Base-by-base conservation (phyloP, 2,113 vertebrate genomes). In the Chrysemys picta region DNA sequence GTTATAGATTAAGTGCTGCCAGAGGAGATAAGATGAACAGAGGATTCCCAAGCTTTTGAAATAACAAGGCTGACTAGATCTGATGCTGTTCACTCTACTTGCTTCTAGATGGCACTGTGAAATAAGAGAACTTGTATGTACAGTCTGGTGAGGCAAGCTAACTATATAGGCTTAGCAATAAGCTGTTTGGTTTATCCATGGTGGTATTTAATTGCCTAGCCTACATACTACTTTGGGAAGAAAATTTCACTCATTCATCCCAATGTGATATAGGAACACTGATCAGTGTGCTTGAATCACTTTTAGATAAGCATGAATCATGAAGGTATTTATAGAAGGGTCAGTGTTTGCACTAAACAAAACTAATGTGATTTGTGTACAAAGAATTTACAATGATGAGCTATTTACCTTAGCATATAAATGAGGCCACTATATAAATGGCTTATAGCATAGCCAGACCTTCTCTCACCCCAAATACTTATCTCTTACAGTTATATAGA, bases 41-140 rank as follows among this genome's bases (percentile, higher is more conserved):
- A 92, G 85, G 57, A 24, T 1, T 1, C 80, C 88, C 22, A 1
- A 50, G 9, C 80, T 85, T 21, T 65, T 54, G 27, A 82, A 19
- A 27, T 38, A 86, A 21, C 47, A 53, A 52, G 42, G 42, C 29
- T 50, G 80, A 91, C 78, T 57, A 65, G 65, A 62, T 42, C 50
- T 50, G 25, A 80, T 97, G 97, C 91, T 95, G 94, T 97, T 96
- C 72, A 87, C 1, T 1, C 79, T 84, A 88, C 25, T 92, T 38
- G 89, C 94, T 97, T 96, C 93, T 97, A 97, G 97, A 89, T 97
- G 97, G 96, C 97, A 97, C 96, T 90, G 52, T 69, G n/a, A n/a
- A 94, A 93, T 89, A 94, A 97, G 96, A 95, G 81, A 96, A 95
- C 94, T 24, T 79, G 11, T 19, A 0, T 87, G 89, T 25, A 1